These are phyloP conservation scores for Enteromius trimaculatus DNA, from an alignment of 2,797 vertebrate genomes.

Conservation along the genomic window DNA sequence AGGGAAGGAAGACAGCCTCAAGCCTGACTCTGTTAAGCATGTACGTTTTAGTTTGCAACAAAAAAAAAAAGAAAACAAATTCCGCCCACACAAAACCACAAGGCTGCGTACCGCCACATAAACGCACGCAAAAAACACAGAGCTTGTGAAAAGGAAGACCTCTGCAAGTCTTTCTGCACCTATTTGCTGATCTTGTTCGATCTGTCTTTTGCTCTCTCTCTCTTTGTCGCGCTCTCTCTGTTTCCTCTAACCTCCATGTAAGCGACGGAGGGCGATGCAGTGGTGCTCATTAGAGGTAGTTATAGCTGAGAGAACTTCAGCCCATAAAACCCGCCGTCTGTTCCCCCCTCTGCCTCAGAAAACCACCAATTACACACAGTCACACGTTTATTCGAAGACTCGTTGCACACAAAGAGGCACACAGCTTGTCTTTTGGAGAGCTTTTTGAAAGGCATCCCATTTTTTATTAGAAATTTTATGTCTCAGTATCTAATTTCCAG, in stretches of 20 bases:
- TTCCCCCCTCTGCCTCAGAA: constrained; percentile 52
- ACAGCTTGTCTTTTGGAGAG: neutral
- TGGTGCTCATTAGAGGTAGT: constrained; percentile 71
- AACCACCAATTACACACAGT: constrained; percentile 42
- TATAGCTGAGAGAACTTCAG: constrained; percentile 67
- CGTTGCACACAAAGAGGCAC: neutral
- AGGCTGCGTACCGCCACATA: constrained; percentile 41
- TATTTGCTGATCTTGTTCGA: constrained; percentile 47
- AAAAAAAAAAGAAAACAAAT: constrained; percentile 47
- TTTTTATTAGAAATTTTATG: neutral
- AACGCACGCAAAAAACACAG: constrained; percentile 47
- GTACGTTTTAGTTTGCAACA: constrained; percentile 28
- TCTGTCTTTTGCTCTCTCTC: constrained; percentile 31
- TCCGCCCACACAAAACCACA: constrained; percentile 48
- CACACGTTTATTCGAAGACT: constrained; percentile 4
- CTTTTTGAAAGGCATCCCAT: neutral
- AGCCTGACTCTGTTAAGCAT: constrained; percentile 23
- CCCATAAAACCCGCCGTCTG: constrained; percentile 64
- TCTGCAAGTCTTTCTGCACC: constrained; percentile 37
- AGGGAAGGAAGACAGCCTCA: constrained; percentile 42
- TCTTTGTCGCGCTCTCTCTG: constrained; percentile 15
- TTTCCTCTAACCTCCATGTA: constrained; percentile 29
- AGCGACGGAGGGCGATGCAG: constrained; percentile 59
- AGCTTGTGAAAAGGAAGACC: constrained; percentile 43
- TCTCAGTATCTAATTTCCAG: neutral